A percentile compares a stretch with the other conserved stretches of the same genome.
Evolutionary conservation across 1,140 invertebrate genomes (phyloP).

Genomic region (Helicoverpa armigera): DNA sequence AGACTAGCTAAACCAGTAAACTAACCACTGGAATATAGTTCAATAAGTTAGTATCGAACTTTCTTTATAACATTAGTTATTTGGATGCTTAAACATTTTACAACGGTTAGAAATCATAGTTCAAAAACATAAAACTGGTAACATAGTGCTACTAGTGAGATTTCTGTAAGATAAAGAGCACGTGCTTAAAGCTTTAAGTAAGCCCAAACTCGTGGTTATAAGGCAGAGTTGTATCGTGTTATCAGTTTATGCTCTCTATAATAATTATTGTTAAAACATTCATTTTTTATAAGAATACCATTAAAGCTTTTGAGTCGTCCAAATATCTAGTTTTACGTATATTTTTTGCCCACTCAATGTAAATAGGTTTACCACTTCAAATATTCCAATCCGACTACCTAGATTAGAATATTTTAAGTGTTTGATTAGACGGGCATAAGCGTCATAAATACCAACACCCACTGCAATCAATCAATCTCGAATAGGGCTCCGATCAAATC

Average conservation of each 20-base stretch:
- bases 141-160: neutral
- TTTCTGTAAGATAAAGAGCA: neutral
- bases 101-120: neutral
- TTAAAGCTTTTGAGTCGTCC: no score
- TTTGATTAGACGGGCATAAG: neutral
- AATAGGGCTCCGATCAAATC: neutral
- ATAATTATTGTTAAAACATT: no score
- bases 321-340: no score
- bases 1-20: slow-evolving; percentile 48
- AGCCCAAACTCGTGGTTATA: no score
- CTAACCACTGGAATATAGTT: slow-evolving; percentile 4
- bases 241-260: no score
- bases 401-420: no score
- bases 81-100: neutral
- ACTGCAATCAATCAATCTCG: neutral
- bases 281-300: no score
- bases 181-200: slow-evolving; percentile 1
- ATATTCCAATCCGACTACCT: neutral
- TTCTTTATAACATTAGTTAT: neutral
- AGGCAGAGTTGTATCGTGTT: no score
- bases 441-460: neutral
- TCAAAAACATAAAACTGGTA: neutral
- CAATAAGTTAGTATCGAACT: neutral
- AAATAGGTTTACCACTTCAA: neutral
- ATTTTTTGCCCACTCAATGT: no score